A percentile compares a stretch with the other conserved stretches of the same genome.
phyloP scores from a whole-genome alignment of 2,113 vertebrate species.

The Scomber colias region DNA sequence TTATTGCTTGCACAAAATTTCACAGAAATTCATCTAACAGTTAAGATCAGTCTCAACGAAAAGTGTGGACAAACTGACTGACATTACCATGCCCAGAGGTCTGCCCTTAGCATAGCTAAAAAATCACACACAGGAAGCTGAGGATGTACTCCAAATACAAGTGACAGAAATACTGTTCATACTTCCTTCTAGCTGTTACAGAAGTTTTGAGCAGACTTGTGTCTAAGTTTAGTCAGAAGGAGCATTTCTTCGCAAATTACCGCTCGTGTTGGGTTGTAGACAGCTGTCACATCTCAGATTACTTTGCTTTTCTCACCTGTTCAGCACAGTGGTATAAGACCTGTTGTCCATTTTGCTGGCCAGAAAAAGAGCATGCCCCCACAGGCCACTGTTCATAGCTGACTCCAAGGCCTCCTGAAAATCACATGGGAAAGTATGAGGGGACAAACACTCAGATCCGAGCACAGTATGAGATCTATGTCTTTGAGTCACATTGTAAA shows the following conservation, averaged over 20 bases:
- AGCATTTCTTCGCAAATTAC: slow-evolving; percentile 38
- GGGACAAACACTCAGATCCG: neutral
- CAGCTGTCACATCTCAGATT: slow-evolving; percentile 30
- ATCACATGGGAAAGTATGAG: slow-evolving; percentile 1
- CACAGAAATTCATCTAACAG: neutral
- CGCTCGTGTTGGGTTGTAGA: neutral
- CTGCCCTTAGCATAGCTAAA: neutral
- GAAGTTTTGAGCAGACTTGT: neutral
- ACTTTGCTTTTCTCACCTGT: slow-evolving; percentile 76
- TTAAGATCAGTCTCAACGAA: neutral
- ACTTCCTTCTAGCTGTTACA: neutral
- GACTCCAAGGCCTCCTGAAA: slow-evolving; percentile 91
- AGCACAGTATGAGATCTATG: neutral
- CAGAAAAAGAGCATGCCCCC: slow-evolving; percentile 95
- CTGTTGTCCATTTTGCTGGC: slow-evolving; percentile 94
- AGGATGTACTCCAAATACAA: neutral
- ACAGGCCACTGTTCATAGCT: slow-evolving; percentile 91
- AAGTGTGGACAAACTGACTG: neutral
- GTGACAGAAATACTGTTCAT: neutral
- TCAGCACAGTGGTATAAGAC: slow-evolving; percentile 91
- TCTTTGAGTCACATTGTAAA: neutral
- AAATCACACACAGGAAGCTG: neutral
- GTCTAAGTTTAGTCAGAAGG: neutral
- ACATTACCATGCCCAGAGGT: neutral
- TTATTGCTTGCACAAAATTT: neutral